Conservation (phyloP, 2,888 invertebrate species). For the Catocala fraxini region DNA sequence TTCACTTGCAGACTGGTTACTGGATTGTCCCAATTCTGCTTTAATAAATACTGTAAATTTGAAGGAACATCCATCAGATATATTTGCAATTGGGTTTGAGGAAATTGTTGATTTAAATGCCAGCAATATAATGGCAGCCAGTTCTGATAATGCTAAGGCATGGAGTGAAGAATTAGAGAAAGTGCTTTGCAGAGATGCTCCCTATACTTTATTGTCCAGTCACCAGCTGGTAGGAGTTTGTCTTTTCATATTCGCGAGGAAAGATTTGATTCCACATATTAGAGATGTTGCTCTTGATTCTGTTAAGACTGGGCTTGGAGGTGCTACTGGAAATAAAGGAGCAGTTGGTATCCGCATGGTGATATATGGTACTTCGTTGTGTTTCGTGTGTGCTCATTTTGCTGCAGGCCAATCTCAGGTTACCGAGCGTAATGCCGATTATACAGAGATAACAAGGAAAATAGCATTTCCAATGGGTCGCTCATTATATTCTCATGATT, state of each 20-base stretch:
- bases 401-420: conserved; percentile 99
- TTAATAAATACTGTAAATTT: conserved; percentile 81
- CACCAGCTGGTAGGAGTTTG: conserved; percentile 99
- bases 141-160: conserved; percentile 95
- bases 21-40: conserved; percentile 92
- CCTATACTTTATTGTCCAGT: conserved; percentile 96
- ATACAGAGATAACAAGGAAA: conserved; percentile 97
- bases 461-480: conserved; percentile 97
- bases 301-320: conserved; percentile 99
- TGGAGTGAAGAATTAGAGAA: conserved; percentile 99
- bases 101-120: conserved; percentile 99
- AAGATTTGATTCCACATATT: conserved; percentile 95
- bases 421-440: conserved; percentile 98
- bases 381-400: conserved; percentile 99
- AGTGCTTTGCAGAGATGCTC: conserved; percentile 94
- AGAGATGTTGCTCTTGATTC: conserved; percentile 97
- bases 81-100: conserved; percentile 99
- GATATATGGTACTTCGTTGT: conserved; percentile 96
- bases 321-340: conserved; percentile 99
- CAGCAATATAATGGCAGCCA: conserved; percentile 98
- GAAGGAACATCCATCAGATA: conserved; percentile 92
- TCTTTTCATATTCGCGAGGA: conserved; percentile 97
- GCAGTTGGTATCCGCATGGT: conserved; percentile 97
- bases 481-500: conserved; percentile 97
- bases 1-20: conserved; percentile 95